Evolutionary conservation across 2,888 invertebrate genomes (phyloP), one percentile per base, ranked within the genome.

Genomic region (Agrilus biguttatus): DNA sequence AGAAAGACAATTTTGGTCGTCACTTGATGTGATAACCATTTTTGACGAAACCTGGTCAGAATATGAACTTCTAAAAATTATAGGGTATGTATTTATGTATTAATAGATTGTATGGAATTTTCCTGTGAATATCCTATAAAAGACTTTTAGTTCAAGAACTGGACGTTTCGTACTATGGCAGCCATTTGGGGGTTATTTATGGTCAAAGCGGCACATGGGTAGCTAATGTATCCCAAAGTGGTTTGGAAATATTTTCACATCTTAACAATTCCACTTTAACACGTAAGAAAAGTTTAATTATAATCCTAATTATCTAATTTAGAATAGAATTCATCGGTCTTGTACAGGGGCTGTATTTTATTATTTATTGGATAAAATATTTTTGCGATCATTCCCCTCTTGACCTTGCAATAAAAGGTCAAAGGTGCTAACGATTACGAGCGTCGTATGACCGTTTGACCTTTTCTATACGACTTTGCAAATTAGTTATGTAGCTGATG

Each of bases 151-250:
- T 74, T 17, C 73, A 75, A 42, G 69, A 72, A 23, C 55, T 74
- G 4, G 76, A 80, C 52, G 68, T 80, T 19, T 72, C 72, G 6
- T 65, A 67, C 51, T 68, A 73, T 51, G 74, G 76, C 2, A 78
- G 78, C 43, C 70, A 71, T 38, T 60, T 82, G 46, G 75, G 74
- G 1, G 59, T 81, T 21, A 62, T 82, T 23, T 77, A 80, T 50
- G 79, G 80, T 1, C 71, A 72, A 55, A 74, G 71, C 0, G 80
- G 77, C 14, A 56, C 64, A 17, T 77, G 75, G 74, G 63, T 81
- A 36, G 70, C 73, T 12, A 74, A 75, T 39, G 68, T 74, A 2
- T 73, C 75, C 0, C 61, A 69, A 39, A 77, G 78, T 54, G 61
- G 77, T 12, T 70, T 76, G 8, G 58, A 60, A 36, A 56, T 67